Evolutionary conservation across 2,888 invertebrate species (phyloP), one percentile per base, ranked within the genome.

Genomic region (Aspidiotus destructor): DNA sequence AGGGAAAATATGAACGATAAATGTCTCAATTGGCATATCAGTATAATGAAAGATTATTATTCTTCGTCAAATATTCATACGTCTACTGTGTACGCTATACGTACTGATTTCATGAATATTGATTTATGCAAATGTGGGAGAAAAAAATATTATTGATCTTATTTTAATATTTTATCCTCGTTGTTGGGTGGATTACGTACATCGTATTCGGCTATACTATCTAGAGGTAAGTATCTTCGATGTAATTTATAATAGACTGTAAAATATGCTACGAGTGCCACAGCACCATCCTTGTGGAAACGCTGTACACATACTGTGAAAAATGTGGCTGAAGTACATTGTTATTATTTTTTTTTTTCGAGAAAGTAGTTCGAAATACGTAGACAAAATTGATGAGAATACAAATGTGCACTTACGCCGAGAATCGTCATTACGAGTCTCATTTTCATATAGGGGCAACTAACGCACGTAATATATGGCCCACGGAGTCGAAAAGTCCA

Each of bases 51-150:
- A 58, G 40, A 58, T 58, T 58, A 17, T 54, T 54, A 16, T 17
- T 55, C 55, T n/a, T 28, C 28, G 58, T 58, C 58, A 28, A 17
- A 28, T 58, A 58, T 58, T 58, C 13, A 58, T 28, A 28, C 28
- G 28, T 28, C 28, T 28, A 28, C 28, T 28, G 28, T 28, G 28
- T 28, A 28, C 28, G 28, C 28, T 28, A 28, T 58, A 58, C 58
- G 58, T 28, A 58, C 58, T 28, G 58, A 58, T 58, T 58, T 58
- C 58, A 58, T 58, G 58, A 58, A 58, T 58, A 58, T 58, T 58
- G 58, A 58, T 58, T 58, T 58, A 58, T 58, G 58, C 40, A 58
- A 58, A 58, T 58, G 58, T 17, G 13, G 40, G 28, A 58, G 40
- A 58, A 58, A 58, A n/a, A 58, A 13, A 58, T 58, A 58, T 58